Base-by-base conservation (phyloP, 2,113 vertebrate genomes). In the Lipotes vexillifer region DNA sequence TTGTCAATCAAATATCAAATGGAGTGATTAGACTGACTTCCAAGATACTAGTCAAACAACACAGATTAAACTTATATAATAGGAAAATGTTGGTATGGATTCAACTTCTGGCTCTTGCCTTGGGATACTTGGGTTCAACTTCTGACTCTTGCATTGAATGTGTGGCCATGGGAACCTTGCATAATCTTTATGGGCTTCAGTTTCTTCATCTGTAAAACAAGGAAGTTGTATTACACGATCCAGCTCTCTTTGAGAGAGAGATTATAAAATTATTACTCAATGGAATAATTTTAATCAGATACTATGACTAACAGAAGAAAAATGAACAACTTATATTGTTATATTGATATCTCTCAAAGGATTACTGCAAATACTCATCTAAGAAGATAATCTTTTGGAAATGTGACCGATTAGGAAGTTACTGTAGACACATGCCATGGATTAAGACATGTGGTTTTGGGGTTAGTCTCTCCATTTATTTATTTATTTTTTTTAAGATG, bases 321-420 rank as follows among this genome's bases (percentile, higher is more conserved):
- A 75, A 49, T 6, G 61, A 94, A 90, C 9, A 6, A 72, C 3
- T 85, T 88, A 36, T 46, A 66, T 33, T 63, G 44, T 8, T 66
- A 85, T 52, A 75, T 66, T 68, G 21, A 31, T 93, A 82, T 57
- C 25, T 90, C 55, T 90, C 63, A 96, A 69, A 90, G n/a, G 25
- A 90, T 89, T 82, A 49, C 12, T 86, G 1, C 23, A 72, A 78
- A 95, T 95, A 25, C 18, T 89, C 59, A 93, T 52, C 4, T 95
- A 77, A 89, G 57, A 66, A 94, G 72, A 80, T 90, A 88, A 90
- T 95, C 82, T 94, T 85, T 85, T 89, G 52, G 36, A 87, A 90
- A 66, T 77, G 2, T 75, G 46, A 81, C 36, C 59, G 15, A 61
- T 88, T 91, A 86, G 78, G 21, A 78, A 61, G 25, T 74, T 69